Base-by-base conservation (phyloP, 1,140 invertebrate genomes). In the Schlechtendalia chinensis region DNA sequence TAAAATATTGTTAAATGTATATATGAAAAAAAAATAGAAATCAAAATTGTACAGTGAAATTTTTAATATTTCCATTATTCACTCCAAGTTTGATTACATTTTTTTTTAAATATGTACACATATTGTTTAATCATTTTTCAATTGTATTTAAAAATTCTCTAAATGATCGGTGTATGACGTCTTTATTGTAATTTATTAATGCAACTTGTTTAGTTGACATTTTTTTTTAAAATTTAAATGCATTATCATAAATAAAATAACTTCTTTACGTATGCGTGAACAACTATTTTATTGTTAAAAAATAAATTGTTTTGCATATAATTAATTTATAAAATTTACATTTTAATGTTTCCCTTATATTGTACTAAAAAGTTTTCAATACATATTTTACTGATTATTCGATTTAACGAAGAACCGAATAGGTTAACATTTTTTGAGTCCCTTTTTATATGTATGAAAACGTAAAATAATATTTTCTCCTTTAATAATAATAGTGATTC, bases 21-120 rank as follows among this genome's bases (percentile, higher is more conserved):
- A 22, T 16, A 69, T 16, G 22, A 39, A 63, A n/a, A 69, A 14
- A n/a, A n/a, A n/a, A n/a, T n/a, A n/a, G n/a, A 22, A 69, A 69
- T 69, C 65, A 69, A 69, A 69, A 24, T 69, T 69, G 6, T 69
- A 69, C 5, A 69, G 24, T 17, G 12, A 39, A 24, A 27, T 69
- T 69, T 17, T 27, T 39, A 39, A 6, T 27, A 50, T 50, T 50
- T 32, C n/a, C 65, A 69, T 69, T 50, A 32, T 50, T 69, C 10
- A 45, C 11, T 39, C 22, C n/a, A 22, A 17, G 0, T 69, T 69
- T 69, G 45, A 22, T 69, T 47, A 17, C 24, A 11, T 8, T 1
- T 50, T 50, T 17, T 67, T 67, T 67, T 67, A 32, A 10, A 45
- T 45, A 45, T 50, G 47, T 50, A 50, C 11, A 50, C 10, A 50